Percentiles rank a stretch among this genome's conserved stretches.
These are phyloP conservation scores for Heliconius ethilla DNA, from an alignment of 2,888 invertebrate genomes.

Conservation along the genomic window DNA sequence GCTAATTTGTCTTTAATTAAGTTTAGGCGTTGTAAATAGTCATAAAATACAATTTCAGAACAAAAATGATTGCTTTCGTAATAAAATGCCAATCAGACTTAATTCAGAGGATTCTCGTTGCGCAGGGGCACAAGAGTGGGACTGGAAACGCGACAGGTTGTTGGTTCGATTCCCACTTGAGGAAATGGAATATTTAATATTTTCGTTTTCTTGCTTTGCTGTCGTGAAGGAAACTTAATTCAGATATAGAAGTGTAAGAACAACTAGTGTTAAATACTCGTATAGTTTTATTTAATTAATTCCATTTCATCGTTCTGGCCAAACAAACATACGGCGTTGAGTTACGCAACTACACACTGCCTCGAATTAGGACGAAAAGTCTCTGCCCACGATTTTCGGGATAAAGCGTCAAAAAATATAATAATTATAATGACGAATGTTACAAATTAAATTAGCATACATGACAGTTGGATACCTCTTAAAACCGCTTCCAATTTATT, in stretches of 20 bases:
- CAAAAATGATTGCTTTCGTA: neutral
- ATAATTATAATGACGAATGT: constrained; percentile 6
- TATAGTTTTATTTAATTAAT: neutral
- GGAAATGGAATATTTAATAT: too few species aligned
- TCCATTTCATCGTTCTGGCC: neutral
- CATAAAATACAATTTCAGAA: neutral
- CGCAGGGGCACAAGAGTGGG: too few species aligned
- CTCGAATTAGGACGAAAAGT: neutral
- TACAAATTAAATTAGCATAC: neutral
- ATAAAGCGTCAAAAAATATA: neutral
- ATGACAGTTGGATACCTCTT: neutral
- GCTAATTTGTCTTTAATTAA: neutral
- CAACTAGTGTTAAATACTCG: neutral
- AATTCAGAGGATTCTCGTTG: neutral
- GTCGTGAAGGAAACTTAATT: neutral
- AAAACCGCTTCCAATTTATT: constrained; percentile 14
- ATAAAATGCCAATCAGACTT: neutral
- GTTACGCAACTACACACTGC: neutral
- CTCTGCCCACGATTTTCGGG: neutral
- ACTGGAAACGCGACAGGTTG: too few species aligned
- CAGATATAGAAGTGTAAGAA: neutral
- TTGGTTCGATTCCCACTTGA: too few species aligned
- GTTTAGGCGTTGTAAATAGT: neutral
- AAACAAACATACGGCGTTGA: neutral
- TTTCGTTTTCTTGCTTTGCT: too few species aligned